Evolutionary conservation across 1,140 invertebrate species (phyloP).

Genomic region (Temnothorax curvispinosus): DNA sequence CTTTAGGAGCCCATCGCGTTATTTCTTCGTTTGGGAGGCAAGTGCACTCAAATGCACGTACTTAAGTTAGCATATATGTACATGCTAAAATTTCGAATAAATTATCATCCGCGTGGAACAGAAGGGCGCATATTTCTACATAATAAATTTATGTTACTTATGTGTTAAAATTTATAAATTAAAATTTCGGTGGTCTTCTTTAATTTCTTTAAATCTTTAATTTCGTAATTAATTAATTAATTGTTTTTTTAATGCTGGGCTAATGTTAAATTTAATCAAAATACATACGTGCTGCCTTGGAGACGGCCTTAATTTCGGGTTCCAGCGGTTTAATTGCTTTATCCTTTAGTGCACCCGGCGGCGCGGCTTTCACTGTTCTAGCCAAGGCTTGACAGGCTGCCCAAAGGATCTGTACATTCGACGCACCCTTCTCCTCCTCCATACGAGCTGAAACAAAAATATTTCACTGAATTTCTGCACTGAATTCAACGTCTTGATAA

Average conservation of each 20-base stretch:
- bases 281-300: slow-evolving; percentile 89
- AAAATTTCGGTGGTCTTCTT: not conserved
- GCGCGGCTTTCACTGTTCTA: slow-evolving; percentile 89
- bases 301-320: slow-evolving; percentile 90
- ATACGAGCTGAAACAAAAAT: slow-evolving; percentile 89
- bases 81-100: not conserved
- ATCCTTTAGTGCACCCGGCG: slow-evolving; percentile 85
- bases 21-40: slow-evolving; percentile 7
- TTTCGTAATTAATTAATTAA: not conserved
- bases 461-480: not conserved
- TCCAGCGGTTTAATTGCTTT: slow-evolving; percentile 90
- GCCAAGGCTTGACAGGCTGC: slow-evolving; percentile 95
- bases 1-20: slow-evolving; percentile 25
- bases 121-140: not conserved
- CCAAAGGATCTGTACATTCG: slow-evolving; percentile 96
- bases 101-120: not conserved
- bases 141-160: not conserved
- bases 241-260: not conserved
- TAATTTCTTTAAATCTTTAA: not conserved
- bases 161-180: not conserved
- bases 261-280: slow-evolving; percentile 15
- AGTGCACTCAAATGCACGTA: not conserved
- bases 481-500: not conserved
- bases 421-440: slow-evolving; percentile 91
- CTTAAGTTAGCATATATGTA: not conserved